phyloP scores from a whole-genome alignment of 2,888 invertebrate species.

The Nudaria mundana region DNA sequence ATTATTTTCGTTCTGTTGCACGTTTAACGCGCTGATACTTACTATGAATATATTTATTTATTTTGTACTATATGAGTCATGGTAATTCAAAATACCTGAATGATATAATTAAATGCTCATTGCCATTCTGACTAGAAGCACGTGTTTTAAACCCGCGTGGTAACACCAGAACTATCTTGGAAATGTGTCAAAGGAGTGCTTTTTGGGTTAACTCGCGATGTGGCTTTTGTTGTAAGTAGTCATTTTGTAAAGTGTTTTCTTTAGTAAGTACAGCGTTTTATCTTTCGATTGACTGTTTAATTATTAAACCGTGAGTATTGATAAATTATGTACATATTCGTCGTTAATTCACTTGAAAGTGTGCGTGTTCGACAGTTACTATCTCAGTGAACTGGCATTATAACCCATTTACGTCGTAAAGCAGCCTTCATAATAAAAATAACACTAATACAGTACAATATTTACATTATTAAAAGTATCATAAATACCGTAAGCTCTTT shows the following conservation, averaged over 20 bases:
- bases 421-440: neutral
- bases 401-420: neutral
- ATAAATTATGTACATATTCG: neutral
- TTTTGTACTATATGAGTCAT: conserved; percentile 26
- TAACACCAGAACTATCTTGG: conserved; percentile 30
- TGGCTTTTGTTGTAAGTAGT: conserved; percentile 20
- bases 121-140: conserved; percentile 11
- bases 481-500: conserved; percentile 16
- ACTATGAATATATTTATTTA: conserved; percentile 14
- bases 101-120: conserved; percentile 5
- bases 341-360: neutral
- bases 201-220: conserved; percentile 17
- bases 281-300: neutral
- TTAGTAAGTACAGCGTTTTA: neutral
- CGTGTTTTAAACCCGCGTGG: conserved; percentile 22
- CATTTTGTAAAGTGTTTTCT: conserved; percentile 14
- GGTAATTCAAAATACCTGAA: conserved; percentile 17
- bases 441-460: conserved; percentile 1
- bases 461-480: conserved; percentile 4
- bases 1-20: neutral
- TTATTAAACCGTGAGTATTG: conserved; percentile 7
- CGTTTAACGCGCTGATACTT: neutral
- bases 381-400: neutral
- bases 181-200: conserved; percentile 29
- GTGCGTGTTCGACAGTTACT: neutral